Evolutionary conservation across 2,888 invertebrate genomes (phyloP).

Genomic region (Melanotus villosus): DNA sequence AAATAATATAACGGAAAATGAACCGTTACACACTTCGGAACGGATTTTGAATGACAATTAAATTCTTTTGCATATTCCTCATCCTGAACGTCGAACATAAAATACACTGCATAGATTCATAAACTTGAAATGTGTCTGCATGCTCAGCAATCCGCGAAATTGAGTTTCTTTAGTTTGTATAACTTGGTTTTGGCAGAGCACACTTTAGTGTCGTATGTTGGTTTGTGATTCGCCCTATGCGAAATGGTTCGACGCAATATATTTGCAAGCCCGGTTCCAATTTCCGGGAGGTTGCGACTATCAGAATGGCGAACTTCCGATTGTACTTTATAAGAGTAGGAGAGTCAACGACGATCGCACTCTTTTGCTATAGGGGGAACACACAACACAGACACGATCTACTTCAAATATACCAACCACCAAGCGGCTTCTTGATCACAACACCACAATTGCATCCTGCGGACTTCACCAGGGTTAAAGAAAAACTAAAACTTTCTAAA

Average conservation of each 20-base stretch:
- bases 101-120: slow-evolving; percentile 38
- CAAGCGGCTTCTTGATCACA: slow-evolving; percentile 29
- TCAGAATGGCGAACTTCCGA: slow-evolving; percentile 44
- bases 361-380: slow-evolving; percentile 1
- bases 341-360: slow-evolving; percentile 14
- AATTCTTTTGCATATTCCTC: slow-evolving; percentile 33
- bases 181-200: slow-evolving; percentile 33
- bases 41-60: slow-evolving; percentile 41
- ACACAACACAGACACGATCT: not conserved
- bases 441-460: slow-evolving; percentile 27
- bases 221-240: slow-evolving; percentile 26
- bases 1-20: no score
- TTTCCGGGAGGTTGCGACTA: slow-evolving; percentile 45
- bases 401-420: slow-evolving; percentile 20
- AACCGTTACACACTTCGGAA: slow-evolving; percentile 13
- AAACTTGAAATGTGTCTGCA: slow-evolving; percentile 49
- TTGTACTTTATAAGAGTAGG: slow-evolving; percentile 39
- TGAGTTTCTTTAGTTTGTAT: slow-evolving; percentile 51
- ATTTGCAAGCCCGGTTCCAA: slow-evolving; percentile 46
- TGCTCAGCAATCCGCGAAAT: slow-evolving; percentile 56
- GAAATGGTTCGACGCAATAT: slow-evolving; percentile 39
- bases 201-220: slow-evolving; percentile 29
- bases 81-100: not conserved
- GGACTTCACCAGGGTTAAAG: slow-evolving; percentile 35
- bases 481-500: slow-evolving; percentile 30